Base-by-base conservation (phyloP, 2,113 vertebrate genomes). In the Charadrius vociferus region DNA sequence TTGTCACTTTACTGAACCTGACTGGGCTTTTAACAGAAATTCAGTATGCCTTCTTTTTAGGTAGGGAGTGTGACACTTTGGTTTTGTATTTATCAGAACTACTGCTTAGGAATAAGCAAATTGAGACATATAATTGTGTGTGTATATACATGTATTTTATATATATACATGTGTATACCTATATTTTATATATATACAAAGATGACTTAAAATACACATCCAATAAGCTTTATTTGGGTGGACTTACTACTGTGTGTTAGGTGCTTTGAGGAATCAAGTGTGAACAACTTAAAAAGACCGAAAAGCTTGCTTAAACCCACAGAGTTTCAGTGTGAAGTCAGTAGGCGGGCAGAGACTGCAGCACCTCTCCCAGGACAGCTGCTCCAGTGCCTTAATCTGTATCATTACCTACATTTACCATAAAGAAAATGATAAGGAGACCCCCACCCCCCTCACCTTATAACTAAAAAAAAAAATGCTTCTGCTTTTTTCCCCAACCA, bases 371-470 rank as follows among this genome's bases (percentile, higher is more conserved):
- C 20, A 80, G 73, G 86, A 56, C 17, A 39, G 27, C 14, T 34
- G 4, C 18, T 89, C 20, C 43, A 56, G 74, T 29, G 68, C 5
- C 24, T 72, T 67, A 24, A 5, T 61, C 34, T 56, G 24, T 34
- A 21, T 21, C 0, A 0, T 29, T 56, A 17, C 67, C 24, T 63
- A 2, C 2, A 9, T n/a, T n/a, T n/a, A n/a, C n/a, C n/a, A n/a
- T n/a, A n/a, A 56, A 43, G 21, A 59, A 79, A 79, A 49, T 13
- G 5, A 32, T 23, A 15, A 62, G 23, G 7, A 75, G 7, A 67
- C 3, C 3, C 19, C 3, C 3, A 3, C 9, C 3, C 39, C 15
- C 4, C 18, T n/a, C 14, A 29, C 12, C 6, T 36, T 29, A 9
- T 59, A 62, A 50, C 36, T 36, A 53, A 41, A 91, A 91, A 41